Base-by-base conservation (phyloP, 2,113 vertebrate species). In the Sitta europaea region DNA sequence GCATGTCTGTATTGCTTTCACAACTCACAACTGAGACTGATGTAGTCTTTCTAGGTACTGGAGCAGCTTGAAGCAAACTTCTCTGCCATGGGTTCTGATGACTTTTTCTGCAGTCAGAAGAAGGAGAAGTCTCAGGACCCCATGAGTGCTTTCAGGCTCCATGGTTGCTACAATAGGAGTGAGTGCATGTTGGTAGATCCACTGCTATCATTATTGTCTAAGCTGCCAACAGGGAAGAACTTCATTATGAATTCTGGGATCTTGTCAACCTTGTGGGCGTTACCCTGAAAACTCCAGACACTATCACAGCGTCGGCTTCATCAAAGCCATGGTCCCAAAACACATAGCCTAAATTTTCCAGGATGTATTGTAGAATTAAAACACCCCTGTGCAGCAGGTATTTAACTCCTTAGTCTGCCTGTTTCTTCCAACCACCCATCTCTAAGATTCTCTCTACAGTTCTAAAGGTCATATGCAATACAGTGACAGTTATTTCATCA, bases 31-130 rank as follows among this genome's bases (percentile, higher is more conserved):
- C 66, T 93, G 79, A 90, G 79, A 27, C 33, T 77, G 31, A 38
- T 53, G 45, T 84, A 45, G 62, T 88, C 45, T 90, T 92, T 57
- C 38, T 45, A 86, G 50, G 42, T 65, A 35, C 20, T 65, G 50
- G 54, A 83, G 35, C 33, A 85, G 43, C 57, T 86, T 61, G 50
- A 90, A 90, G 57, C 45, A 82, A 90, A 43, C 23, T 45, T 61
- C 22, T 79, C 45, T 78, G 36, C 31, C 3, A 0, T 3, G 0
- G 1, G 0, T 90, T 79, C 45, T 79, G 28, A 29, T 2, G 5
- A 4, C 48, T 71, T 85, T 43, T 85, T 86, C 23, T 88, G 53
- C 40, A 79, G 62, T n/a, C n/a, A n/a, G n/a, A n/a, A n/a, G n/a
- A n/a, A 35, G 65, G 15, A 59, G 48, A n/a, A 78, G 36, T 20